Conservation (phyloP, 2,888 invertebrate genomes). For the Drosophila subquinaria region DNA sequence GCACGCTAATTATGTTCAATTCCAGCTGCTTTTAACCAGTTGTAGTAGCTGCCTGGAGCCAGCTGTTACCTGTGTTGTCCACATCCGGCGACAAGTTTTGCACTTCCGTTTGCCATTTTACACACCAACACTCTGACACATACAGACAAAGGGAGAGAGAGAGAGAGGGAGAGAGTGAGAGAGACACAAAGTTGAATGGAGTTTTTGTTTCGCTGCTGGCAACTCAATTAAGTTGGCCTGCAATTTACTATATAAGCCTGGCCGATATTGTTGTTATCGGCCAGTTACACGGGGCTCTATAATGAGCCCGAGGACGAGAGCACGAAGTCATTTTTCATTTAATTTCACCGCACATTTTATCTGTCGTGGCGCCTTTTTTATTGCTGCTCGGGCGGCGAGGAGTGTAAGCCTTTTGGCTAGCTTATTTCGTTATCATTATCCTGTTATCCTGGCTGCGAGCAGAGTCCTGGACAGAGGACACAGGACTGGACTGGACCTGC, state of each 20-base stretch:
- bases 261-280: conserved; percentile 73
- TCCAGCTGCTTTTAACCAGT: conserved; percentile 27
- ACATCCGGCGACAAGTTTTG: conserved; percentile 72
- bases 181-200: conserved; percentile 20
- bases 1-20: conserved; percentile 68
- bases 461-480: conserved; percentile 12
- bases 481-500: conserved; percentile 16
- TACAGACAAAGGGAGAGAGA: too few relatives aligned
- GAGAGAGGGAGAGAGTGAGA: neutral
- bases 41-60: conserved; percentile 14
- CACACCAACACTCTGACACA: conserved; percentile 28
- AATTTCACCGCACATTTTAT: conserved; percentile 72
- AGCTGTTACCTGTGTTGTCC: conserved; percentile 56
- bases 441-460: conserved; percentile 65
- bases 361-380: conserved; percentile 46
- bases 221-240: conserved; percentile 63
- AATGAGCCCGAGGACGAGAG: conserved; percentile 38
- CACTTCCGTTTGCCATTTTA: conserved; percentile 56
- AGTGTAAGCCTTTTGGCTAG: conserved; percentile 64
- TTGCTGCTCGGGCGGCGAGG: conserved; percentile 1
- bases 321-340: conserved; percentile 68
- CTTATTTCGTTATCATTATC: conserved; percentile 80
- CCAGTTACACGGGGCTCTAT: conserved; percentile 57
- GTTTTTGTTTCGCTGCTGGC: conserved; percentile 34
- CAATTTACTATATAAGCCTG: conserved; percentile 70